phyloP scores from a whole-genome alignment of 2,888 invertebrate species.

The Xestia ashworthii region DNA sequence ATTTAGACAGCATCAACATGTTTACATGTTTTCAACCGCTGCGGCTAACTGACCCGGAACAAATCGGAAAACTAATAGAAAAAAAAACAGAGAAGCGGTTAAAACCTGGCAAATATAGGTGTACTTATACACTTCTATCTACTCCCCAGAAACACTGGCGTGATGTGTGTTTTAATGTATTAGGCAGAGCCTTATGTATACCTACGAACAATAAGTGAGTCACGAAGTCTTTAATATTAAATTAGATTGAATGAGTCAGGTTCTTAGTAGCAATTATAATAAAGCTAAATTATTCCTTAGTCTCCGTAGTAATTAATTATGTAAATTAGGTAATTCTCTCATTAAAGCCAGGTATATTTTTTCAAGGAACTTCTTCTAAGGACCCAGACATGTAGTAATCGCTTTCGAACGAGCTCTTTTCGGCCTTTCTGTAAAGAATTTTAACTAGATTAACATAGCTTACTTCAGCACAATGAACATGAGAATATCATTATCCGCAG shows the following conservation, averaged over 20 bases:
- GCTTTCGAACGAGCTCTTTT: not conserved
- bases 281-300: conserved; percentile 18
- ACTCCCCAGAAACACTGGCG: not conserved
- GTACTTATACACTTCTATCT: not conserved
- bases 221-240: conserved; percentile 10
- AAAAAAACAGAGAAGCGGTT: not conserved
- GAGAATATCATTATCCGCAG: not conserved
- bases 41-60: not conserved
- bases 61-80: not conserved
- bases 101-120: not conserved
- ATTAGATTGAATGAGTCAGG: conserved; percentile 25
- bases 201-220: not conserved
- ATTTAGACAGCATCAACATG: not conserved
- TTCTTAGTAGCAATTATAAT: conserved; percentile 31
- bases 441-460: not conserved
- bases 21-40: not conserved
- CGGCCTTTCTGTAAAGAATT: not conserved
- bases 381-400: not conserved
- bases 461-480: not conserved
- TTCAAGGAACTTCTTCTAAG: not conserved
- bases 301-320: not conserved
- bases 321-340: conserved; percentile 17
- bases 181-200: no score
- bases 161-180: not conserved
- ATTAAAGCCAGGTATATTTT: conserved; percentile 9